A percentile compares a stretch with the other conserved stretches of the same genome.
These are phyloP conservation scores for Drosophila pseudoananassae DNA, from an alignment of 1,140 invertebrate species.

Conservation along the genomic window DNA sequence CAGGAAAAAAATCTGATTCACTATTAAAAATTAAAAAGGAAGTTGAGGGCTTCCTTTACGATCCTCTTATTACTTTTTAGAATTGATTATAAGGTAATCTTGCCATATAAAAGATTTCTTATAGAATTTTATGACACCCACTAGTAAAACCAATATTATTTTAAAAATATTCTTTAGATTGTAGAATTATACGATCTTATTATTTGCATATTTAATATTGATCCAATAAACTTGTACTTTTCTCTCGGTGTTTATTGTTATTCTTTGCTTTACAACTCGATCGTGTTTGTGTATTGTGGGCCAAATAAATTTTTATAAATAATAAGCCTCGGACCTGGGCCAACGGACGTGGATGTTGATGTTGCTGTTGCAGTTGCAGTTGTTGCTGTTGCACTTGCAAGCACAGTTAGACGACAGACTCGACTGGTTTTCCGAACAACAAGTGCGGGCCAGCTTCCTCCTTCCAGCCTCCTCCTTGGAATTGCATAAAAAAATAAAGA, in stretches of 20 bases:
- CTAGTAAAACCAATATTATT: background rate
- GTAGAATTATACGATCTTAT: background rate
- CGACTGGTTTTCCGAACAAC: slow-evolving; percentile 73
- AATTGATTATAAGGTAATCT: background rate
- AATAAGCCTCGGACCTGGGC: slow-evolving; percentile 69
- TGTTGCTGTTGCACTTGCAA: slow-evolving; percentile 60
- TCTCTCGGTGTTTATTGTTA: slow-evolving; percentile 16
- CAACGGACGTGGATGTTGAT: slow-evolving; percentile 55
- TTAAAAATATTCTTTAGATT: background rate
- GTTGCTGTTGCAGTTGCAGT: slow-evolving; percentile 8
- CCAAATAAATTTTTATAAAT: slow-evolving; percentile 76
- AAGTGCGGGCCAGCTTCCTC: slow-evolving; percentile 72
- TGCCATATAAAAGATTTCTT: background rate
- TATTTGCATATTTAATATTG: background rate
- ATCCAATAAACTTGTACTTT: background rate
- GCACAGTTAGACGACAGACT: slow-evolving; percentile 75
- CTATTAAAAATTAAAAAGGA: background rate
- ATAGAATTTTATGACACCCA: background rate
- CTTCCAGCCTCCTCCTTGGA: slow-evolving; percentile 40
- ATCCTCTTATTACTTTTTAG: background rate
- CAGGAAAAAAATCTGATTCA: background rate
- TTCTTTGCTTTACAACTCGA: slow-evolving; percentile 57
- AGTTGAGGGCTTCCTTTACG: background rate
- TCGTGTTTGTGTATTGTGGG: slow-evolving; percentile 72
- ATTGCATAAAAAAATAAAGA: background rate